phyloP scores from a whole-genome alignment of 2,797 vertebrate species.

The Hybognathus amarus region DNA sequence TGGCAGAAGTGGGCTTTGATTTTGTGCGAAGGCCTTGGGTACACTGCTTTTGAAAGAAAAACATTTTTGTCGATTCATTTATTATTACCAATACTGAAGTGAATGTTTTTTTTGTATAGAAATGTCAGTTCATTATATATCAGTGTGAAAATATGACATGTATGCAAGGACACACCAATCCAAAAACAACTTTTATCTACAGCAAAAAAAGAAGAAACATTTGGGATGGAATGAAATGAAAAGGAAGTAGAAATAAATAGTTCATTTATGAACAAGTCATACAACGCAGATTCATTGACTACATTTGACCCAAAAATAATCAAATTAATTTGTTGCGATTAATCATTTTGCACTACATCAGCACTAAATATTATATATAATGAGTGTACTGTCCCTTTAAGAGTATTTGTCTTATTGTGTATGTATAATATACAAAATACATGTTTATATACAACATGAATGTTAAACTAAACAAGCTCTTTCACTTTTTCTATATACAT shows the following conservation, averaged over 20 bases:
- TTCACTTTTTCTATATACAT: slow-evolving; percentile 28
- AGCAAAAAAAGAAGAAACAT: not conserved
- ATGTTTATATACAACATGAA: not conserved
- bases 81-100: slow-evolving; percentile 8
- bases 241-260: not conserved
- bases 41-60: slow-evolving; percentile 19
- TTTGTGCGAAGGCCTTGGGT: slow-evolving; percentile 32
- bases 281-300: not conserved
- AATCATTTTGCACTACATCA: no score
- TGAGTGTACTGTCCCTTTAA: not conserved
- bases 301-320: no score
- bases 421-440: not conserved
- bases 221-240: not conserved
- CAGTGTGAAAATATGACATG: slow-evolving; percentile 4
- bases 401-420: not conserved
- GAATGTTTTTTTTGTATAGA: not conserved
- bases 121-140: slow-evolving; percentile 9
- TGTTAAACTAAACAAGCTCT: not conserved
- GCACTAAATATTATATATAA: no score
- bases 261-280: not conserved
- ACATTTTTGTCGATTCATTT: slow-evolving; percentile 13
- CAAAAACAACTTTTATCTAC: slow-evolving; percentile 14
- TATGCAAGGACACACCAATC: slow-evolving; percentile 11
- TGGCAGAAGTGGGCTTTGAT: not conserved
- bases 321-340: no score